Base-by-base conservation (phyloP, 2,113 vertebrate species). In the Phycodurus eques region DNA sequence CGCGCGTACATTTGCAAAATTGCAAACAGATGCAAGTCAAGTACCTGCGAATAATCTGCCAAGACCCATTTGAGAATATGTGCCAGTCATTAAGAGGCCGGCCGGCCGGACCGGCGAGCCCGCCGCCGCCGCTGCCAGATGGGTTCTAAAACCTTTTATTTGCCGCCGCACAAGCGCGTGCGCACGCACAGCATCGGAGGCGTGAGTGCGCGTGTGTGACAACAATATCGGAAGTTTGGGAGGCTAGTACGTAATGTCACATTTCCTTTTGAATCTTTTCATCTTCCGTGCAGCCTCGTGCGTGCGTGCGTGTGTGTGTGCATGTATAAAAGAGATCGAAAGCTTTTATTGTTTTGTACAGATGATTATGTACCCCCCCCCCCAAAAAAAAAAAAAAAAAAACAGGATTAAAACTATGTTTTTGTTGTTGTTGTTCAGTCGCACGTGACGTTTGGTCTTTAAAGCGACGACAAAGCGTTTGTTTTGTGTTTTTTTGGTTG, bases 21-120 rank as follows among this genome's bases (percentile, higher is more conserved):
- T 99, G 96, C 98, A 99, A 98, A 98, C 98, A 99, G 98, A 99
- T 99, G 98, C 96, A 97, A 95, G 96, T 99, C 96, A 98, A 99
- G 98, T 99, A 99, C 98, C 98, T 99, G 98, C 96, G 97, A 98
- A 98, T 97, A 98, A 98, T 98, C 96, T 99, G 98, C 97, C 98
- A 99, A 98, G 96, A 97, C 96, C 98, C 96, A 98, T 99, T 98
- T 99, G 96, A 96, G 95, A 96, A 96, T 99, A 96, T 96, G 98
- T 96, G 96, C 95, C 96, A 98, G 96, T 98, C 98, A 97, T 99
- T 98, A 99, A 61, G 96, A 95, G 97, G 95, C 95, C 95, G 94
- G 94, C 95, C 96, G 95, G 95, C 94, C 95, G 95, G 94, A 94
- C 97, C 95, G 9, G 22, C 57, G 57, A 81, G 95, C 96, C 94